Base-by-base conservation (phyloP, 2,113 vertebrate genomes). In the Solea solea region DNA sequence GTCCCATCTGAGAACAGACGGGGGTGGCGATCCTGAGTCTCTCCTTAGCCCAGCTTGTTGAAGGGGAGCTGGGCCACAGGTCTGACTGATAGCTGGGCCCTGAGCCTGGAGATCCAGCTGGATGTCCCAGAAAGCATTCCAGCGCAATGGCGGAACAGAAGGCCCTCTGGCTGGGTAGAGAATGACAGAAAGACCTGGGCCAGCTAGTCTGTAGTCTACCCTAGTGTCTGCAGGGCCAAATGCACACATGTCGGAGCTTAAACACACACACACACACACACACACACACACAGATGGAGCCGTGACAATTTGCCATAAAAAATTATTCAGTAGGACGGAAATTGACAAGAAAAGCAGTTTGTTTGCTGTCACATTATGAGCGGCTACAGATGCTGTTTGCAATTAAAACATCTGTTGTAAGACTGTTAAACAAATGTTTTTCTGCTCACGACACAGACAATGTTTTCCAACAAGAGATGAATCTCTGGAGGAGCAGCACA, bases 41-140 rank as follows among this genome's bases (percentile, higher is more conserved):
- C 74, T 68, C 61, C 44, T 62, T 52, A 27, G 52, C 68, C 63
- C 54, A 54, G 72, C 60, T 66, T 27, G 64, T 76, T 49, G 63
- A 69, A 55, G 68, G 14, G 62, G 58, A 73, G 66, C 66, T n/a
- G 42, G 66, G 79, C 72, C 44, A 68, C 0, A 0, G 63, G 46
- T 64, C 73, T 85, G 85, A 85, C 70, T 83, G 86, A 89, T 85
- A 76, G 68, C 78, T 84, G 81, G 84, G 83, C 80, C 62, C 11
- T 0, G 1, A 51, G 65, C 69, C 78, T 60, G 64, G 28, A 80
- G 74, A 76, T 85, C 63, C 64, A 69, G 84, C 80, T 87, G 75
- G 76, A 87, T 83, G 74, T 82, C 78, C 69, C 59, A 66, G 51
- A 53, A 74, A 75, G 56, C 63, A 64, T 74, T 85, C 78, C 78